Evolutionary conservation across 2,797 vertebrate species (phyloP), one percentile per base, ranked within the genome.

Genomic region (Poliocrania exsul): DNA sequence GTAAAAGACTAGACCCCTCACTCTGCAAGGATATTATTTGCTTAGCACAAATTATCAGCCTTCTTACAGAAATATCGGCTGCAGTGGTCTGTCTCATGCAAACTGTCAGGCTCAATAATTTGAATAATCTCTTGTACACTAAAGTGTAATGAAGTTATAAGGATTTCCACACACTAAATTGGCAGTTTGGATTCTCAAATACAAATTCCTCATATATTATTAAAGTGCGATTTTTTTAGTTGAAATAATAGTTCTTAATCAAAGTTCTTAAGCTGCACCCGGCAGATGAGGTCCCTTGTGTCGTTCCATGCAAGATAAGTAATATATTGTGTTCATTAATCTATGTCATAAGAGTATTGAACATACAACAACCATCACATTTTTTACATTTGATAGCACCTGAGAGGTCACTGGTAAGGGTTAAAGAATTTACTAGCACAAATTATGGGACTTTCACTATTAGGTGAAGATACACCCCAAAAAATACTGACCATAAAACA

Each of bases 341-440:
- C 88, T 92, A 4, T 90, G 86, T 83, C 90, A 78, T 11, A 64
- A 46, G 18, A 71, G 44, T 81, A 89, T 46, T 74, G 91, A 92
- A 77, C 46, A 49, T 44, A 53, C 13, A 89, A n/a, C 37, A 80
- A 60, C 46, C 64, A 56, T 53, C 40, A 85, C 71, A 73, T 94
- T 91, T 93, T 85, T 86, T 74, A 57, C 15, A 56, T 82, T 85
- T 92, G 51, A 73, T 87, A 67, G 44, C 70, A 92, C 60, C 81
- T 93, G 54, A 82, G 81, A 85, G 84, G 81, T 82, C 84, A 87
- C n/a, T 64, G 40, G 25, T 80, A 66, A 87, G 67, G 44, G 60
- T 71, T 88, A 92, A 79, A 90, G 60, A 53, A n/a, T 79, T 44
- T 66, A 28, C 56, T 77, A 64, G 64, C 40, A 73, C n/a, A 60